phyloP scores from a whole-genome alignment of 2,888 invertebrate species.

The Lepidonotus clava region DNA sequence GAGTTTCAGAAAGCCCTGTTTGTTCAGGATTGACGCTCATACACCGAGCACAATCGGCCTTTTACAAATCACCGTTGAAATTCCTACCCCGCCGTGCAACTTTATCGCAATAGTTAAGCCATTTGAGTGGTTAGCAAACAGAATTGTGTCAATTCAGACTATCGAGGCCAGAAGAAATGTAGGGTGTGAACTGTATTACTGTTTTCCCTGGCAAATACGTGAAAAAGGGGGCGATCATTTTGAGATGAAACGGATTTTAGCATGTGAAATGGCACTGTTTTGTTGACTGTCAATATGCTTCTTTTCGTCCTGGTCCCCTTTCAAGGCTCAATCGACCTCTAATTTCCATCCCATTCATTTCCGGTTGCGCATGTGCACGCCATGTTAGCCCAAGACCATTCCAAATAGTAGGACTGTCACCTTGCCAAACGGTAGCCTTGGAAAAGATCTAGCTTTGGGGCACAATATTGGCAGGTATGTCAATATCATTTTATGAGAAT shows the following conservation, averaged over 20 bases:
- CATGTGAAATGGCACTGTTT: not conserved
- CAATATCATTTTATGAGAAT: no score
- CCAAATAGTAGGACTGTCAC: no score
- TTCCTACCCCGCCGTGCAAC: not conserved
- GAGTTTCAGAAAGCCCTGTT: slow-evolving; percentile 16
- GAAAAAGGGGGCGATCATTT: not conserved
- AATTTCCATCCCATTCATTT: slow-evolving; percentile 29
- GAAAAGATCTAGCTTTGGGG: no score
- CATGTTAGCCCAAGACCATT: no score
- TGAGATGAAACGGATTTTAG: not conserved
- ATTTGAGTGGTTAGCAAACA: slow-evolving; percentile 31
- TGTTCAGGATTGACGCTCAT: slow-evolving; percentile 6
- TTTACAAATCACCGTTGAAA: slow-evolving; percentile 40
- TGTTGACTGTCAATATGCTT: not conserved
- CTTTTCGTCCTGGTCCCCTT: no score
- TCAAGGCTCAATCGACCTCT: not conserved
- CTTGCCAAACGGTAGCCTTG: no score
- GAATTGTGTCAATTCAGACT: no score
- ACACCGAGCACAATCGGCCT: slow-evolving; percentile 24
- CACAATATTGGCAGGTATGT: no score
- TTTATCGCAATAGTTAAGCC: not conserved
- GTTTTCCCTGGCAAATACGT: not conserved
- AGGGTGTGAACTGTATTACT: not conserved
- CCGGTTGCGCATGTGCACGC: not conserved
- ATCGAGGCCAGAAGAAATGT: no score